A percentile compares a stretch with the other conserved stretches of the same genome.
Evolutionary conservation across 2,888 invertebrate species (phyloP).

Genomic region (Drosophila affinis): DNA sequence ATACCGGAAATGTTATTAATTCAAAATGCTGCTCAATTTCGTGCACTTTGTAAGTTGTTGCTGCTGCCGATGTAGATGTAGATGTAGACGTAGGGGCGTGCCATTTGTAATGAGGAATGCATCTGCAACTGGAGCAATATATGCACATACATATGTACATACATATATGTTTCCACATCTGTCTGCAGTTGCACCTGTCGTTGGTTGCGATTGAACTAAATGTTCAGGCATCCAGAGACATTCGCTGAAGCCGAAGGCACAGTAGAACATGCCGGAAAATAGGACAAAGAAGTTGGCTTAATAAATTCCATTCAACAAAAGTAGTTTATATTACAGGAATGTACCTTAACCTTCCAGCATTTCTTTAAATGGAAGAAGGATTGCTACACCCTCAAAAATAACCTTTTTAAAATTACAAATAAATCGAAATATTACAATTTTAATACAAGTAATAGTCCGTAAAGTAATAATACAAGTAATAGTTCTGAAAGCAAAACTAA

Average conservation of each 20-base stretch:
- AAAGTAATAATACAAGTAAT: too few species aligned
- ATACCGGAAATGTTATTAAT: constrained; percentile 72
- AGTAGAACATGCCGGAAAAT: background rate
- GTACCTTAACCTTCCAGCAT: too few species aligned
- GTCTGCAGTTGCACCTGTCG: background rate
- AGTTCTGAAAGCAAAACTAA: too few species aligned
- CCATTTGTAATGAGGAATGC: background rate
- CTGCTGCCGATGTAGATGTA: constrained; percentile 1
- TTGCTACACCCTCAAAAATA: too few species aligned
- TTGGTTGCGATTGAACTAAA: background rate
- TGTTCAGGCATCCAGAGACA: background rate
- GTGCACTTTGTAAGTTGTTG: constrained; percentile 52
- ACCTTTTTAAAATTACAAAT: too few species aligned
- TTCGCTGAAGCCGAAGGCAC: too few species aligned
- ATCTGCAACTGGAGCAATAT: background rate
- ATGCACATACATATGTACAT: background rate
- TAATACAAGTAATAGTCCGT: too few species aligned
- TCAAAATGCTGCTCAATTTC: constrained; percentile 68
- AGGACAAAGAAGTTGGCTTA: background rate
- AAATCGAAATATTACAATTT: too few species aligned
- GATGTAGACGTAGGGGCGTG: background rate
- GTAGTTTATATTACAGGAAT: too few species aligned
- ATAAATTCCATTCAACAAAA: too few species aligned
- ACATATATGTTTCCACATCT: background rate
- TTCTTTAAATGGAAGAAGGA: too few species aligned